Conservation (phyloP, 2,113 vertebrate species). For the Poecilia latipinna region DNA sequence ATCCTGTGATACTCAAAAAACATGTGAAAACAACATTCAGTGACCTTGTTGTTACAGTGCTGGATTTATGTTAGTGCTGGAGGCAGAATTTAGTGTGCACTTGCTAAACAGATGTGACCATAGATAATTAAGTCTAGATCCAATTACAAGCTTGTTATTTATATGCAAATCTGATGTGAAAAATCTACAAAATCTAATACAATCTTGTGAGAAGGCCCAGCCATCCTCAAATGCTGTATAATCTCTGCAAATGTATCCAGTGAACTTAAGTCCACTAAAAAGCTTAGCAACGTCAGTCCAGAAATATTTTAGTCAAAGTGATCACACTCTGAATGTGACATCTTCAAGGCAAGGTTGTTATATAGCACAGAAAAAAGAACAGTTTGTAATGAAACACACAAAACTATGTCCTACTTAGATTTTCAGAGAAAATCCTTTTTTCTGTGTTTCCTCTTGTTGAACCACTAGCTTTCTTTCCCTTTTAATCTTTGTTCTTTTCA, state of each 20-base stretch:
- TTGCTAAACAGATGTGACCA: slow-evolving; percentile 37
- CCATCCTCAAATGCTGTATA: slow-evolving; percentile 26
- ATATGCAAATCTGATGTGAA: slow-evolving; percentile 8
- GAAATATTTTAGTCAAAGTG: slow-evolving; percentile 44
- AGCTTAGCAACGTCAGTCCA: slow-evolving; percentile 20
- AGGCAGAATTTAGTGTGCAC: slow-evolving; percentile 37
- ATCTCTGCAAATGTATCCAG: background rate
- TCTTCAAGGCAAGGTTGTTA: slow-evolving; percentile 78
- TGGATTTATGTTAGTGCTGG: slow-evolving; percentile 35
- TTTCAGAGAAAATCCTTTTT: slow-evolving; percentile 7
- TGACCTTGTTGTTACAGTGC: slow-evolving; percentile 47
- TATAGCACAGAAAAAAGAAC: slow-evolving; percentile 66
- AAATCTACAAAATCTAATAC: slow-evolving; percentile 7
- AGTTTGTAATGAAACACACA: slow-evolving; percentile 66
- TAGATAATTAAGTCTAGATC: slow-evolving; percentile 17
- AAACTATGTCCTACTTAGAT: slow-evolving; percentile 51
- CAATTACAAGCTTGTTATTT: slow-evolving; percentile 33
- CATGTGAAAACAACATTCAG: slow-evolving; percentile 26
- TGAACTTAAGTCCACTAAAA: slow-evolving; percentile 7
- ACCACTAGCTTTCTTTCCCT: slow-evolving; percentile 7
- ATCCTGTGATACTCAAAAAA: slow-evolving; percentile 24
- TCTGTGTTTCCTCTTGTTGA: background rate
- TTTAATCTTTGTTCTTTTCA: slow-evolving; percentile 19
- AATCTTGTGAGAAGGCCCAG: slow-evolving; percentile 41
- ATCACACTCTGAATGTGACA: slow-evolving; percentile 71